phyloP scores from a whole-genome alignment of 2,797 vertebrate species.

The Labeo calbasu region DNA sequence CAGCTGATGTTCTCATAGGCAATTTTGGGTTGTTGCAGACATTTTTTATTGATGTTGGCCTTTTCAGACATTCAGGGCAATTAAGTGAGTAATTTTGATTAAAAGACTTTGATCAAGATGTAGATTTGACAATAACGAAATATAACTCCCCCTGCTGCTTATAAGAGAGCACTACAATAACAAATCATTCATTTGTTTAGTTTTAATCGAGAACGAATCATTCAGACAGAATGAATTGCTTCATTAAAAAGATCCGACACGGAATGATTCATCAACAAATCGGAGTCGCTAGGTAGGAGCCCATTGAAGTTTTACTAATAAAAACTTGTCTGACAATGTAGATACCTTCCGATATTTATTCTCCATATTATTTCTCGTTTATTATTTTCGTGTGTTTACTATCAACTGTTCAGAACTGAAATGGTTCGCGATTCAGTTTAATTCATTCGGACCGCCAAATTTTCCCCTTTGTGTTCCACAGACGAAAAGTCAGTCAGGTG shows the following conservation, averaged over 20 bases:
- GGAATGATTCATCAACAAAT: background rate
- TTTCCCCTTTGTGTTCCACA: too few relatives aligned
- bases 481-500: background rate
- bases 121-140: background rate
- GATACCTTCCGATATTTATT: background rate
- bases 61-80: background rate
- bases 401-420: background rate
- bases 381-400: background rate
- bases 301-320: background rate
- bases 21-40: background rate
- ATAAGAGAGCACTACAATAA: background rate
- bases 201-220: background rate
- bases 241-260: background rate
- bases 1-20: background rate
- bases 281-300: background rate
- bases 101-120: background rate
- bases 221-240: background rate
- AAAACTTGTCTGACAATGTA: background rate
- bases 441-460: background rate
- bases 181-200: background rate
- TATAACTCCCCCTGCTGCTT: conserved; percentile 1
- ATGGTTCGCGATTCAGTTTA: background rate
- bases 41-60: background rate
- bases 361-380: background rate
- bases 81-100: background rate